phyloP scores from a whole-genome alignment of 2,113 vertebrate genomes.

The Zeus faber region DNA sequence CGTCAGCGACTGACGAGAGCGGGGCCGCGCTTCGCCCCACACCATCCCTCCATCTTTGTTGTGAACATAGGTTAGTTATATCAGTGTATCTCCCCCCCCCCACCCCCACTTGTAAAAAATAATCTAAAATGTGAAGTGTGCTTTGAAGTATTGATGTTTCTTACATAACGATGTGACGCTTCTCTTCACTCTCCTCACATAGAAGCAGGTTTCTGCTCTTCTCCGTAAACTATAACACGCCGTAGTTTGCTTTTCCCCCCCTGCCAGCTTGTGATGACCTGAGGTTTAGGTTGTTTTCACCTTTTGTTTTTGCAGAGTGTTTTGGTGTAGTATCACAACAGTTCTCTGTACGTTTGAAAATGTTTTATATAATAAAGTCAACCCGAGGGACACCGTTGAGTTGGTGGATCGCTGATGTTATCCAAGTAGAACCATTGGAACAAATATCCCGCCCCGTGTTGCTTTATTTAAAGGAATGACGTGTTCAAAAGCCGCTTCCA shows the following conservation, averaged over 20 bases:
- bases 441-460: conserved; percentile 56
- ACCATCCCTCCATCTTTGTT: conserved; percentile 28
- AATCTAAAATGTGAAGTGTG: conserved; percentile 51
- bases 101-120: conserved; percentile 12
- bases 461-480: conserved; percentile 74
- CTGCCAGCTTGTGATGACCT: conserved; percentile 29
- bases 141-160: conserved; percentile 23
- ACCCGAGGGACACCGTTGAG: conserved; percentile 20
- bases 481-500: conserved; percentile 50
- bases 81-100: conserved; percentile 6
- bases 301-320: conserved; percentile 25
- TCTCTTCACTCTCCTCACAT: conserved; percentile 25
- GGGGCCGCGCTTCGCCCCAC: background rate
- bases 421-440: background rate
- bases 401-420: background rate
- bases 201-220: conserved; percentile 30
- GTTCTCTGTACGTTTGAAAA: conserved; percentile 79
- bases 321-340: conserved; percentile 29
- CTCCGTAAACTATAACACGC: conserved; percentile 50
- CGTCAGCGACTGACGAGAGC: conserved; percentile 87
- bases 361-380: conserved; percentile 94
- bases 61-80: conserved; percentile 25
- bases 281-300: conserved; percentile 23
- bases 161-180: background rate
- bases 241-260: conserved; percentile 51